These are phyloP conservation scores for Hoplodrina blanda DNA, from an alignment of 2,888 invertebrate species.

Conservation along the genomic window DNA sequence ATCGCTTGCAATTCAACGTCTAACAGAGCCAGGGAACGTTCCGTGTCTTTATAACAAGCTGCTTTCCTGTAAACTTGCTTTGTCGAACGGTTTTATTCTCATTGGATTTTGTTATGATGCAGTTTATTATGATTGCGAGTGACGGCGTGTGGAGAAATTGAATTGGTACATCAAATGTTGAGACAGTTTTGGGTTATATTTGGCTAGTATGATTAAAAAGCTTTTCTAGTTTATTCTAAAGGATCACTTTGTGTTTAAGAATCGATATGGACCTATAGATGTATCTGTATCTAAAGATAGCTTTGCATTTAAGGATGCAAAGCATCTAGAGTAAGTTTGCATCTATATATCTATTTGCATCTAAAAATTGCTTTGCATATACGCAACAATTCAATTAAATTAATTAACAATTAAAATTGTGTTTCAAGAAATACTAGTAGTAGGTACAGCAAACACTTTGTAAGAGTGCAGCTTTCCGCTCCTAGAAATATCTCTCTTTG, in stretches of 20 bases:
- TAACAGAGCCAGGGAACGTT: conserved; percentile 34
- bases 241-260: too few species aligned
- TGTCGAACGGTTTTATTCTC: conserved; percentile 22
- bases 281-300: too few species aligned
- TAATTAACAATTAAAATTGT: too few species aligned
- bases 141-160: neutral
- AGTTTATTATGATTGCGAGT: neutral
- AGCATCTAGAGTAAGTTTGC: too few species aligned
- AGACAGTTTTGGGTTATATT: neutral
- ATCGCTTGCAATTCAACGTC: conserved; percentile 49
- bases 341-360: too few species aligned
- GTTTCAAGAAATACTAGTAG: too few species aligned
- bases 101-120: conserved; percentile 7
- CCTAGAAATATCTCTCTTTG: neutral
- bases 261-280: too few species aligned
- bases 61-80: neutral
- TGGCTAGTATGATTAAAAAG: neutral
- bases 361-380: too few species aligned
- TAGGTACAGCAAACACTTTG: too few species aligned
- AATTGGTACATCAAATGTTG: neutral
- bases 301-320: too few species aligned
- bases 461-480: neutral
- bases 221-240: too few species aligned
- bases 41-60: conserved; percentile 42
- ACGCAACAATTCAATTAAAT: too few species aligned